Percentiles rank a stretch among this genome's conserved stretches.
Conservation (phyloP, 2,113 vertebrate species). For the Anseranas semipalmata region DNA sequence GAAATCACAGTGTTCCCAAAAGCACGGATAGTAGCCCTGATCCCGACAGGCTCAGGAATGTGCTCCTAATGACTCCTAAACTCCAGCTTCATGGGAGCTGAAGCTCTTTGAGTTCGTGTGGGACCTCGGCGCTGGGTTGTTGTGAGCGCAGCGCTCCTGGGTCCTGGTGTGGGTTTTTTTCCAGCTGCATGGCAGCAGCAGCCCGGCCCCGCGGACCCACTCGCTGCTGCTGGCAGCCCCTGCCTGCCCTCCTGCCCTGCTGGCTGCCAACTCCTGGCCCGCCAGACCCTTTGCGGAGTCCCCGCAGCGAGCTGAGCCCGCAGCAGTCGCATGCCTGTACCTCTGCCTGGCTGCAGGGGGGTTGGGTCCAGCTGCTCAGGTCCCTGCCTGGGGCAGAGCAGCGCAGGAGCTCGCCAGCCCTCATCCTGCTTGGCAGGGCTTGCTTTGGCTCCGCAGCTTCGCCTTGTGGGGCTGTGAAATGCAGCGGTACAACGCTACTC, state of each 20-base stretch:
- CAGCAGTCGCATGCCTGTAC: rapidly evolving
- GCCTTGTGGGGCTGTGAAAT: background rate
- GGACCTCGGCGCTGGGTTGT: background rate
- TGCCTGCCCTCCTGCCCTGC: background rate
- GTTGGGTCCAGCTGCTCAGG: background rate
- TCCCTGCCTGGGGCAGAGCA: background rate
- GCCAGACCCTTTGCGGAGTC: background rate
- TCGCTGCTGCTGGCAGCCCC: background rate
- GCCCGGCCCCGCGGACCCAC: background rate
- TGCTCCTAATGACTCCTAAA: background rate
- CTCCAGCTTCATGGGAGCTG: background rate
- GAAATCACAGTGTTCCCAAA: background rate
- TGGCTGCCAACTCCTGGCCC: background rate
- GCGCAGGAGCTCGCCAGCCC: background rate
- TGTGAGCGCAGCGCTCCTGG: background rate
- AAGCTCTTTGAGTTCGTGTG: background rate
- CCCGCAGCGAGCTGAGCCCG: background rate
- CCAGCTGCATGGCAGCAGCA: rapidly evolving
- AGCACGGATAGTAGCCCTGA: background rate
- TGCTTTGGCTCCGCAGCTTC: background rate
- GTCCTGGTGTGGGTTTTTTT: background rate
- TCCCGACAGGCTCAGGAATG: too few species aligned
- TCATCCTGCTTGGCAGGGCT: background rate
- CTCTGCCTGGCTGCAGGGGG: background rate
- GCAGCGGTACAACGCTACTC: background rate